Evolutionary conservation across 2,797 vertebrate species (phyloP).

Genomic region (Trematomus bernacchii): DNA sequence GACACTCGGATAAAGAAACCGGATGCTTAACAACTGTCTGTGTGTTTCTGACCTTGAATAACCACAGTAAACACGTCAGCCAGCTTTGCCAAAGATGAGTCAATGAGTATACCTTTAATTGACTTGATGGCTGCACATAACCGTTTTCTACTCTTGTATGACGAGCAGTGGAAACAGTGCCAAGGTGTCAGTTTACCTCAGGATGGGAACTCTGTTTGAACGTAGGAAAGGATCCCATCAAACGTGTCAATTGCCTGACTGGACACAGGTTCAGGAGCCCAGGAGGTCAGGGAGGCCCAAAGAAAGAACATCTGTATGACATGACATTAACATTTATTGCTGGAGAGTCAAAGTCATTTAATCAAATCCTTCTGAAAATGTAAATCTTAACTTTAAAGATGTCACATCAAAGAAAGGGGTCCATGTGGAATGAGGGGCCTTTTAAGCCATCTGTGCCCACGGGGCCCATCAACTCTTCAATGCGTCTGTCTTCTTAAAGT

Average conservation of each 20-base stretch:
- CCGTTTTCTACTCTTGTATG: conserved; percentile 40
- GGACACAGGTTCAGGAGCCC: not conserved
- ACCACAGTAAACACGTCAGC: conserved; percentile 55
- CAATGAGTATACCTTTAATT: conserved; percentile 28
- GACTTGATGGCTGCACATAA: conserved; percentile 26
- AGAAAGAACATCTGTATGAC: conserved; percentile 4
- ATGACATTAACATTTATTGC: not conserved
- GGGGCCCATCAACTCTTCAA: not conserved
- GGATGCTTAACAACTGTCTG: conserved; percentile 60
- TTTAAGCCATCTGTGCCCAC: not conserved
- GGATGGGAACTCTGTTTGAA: conserved; percentile 19
- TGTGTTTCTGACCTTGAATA: conserved; percentile 63
- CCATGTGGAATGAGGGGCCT: not conserved
- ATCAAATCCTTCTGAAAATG: conserved; percentile 1
- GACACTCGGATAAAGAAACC: conserved; percentile 58
- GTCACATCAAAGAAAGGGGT: conserved; percentile 16
- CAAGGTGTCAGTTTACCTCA: conserved; percentile 14
- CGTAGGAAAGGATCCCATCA: conserved; percentile 27
- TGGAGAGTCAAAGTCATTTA: not conserved
- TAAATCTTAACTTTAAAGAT: conserved; percentile 16
- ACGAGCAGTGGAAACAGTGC: conserved; percentile 38
- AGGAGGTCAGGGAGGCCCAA: not conserved
- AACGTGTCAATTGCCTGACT: not conserved
- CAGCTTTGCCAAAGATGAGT: conserved; percentile 50
- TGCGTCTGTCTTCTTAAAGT: not conserved